These are phyloP conservation scores for Battus philenor DNA, from an alignment of 1,140 invertebrate genomes.

Conservation along the genomic window DNA sequence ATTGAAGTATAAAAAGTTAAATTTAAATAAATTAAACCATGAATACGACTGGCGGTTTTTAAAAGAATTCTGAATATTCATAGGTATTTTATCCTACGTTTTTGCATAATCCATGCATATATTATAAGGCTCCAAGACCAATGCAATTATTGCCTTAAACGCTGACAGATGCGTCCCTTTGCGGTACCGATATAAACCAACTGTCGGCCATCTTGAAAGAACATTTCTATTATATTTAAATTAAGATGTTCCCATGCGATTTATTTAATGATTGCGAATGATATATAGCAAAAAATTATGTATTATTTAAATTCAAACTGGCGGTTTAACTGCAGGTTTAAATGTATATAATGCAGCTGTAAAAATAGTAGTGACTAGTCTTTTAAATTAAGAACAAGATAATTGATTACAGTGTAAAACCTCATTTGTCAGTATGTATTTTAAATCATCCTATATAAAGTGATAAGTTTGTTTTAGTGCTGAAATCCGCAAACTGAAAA, in stretches of 20 bases:
- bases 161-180: conserved; percentile 24
- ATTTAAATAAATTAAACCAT: too few relatives aligned
- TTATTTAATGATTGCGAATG: not conserved
- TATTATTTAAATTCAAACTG: not conserved
- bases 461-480: too few relatives aligned
- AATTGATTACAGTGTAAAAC: too few relatives aligned
- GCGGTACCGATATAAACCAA: conserved; percentile 28
- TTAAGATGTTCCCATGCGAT: conserved; percentile 16
- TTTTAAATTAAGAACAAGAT: too few relatives aligned
- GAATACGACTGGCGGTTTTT: not conserved
- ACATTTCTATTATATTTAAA: conserved; percentile 51
- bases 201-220: conserved; percentile 19
- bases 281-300: not conserved
- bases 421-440: too few relatives aligned
- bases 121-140: conserved; percentile 20
- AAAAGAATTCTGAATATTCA: conserved; percentile 12
- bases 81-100: conserved; percentile 10
- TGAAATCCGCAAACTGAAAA: too few relatives aligned
- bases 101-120: conserved; percentile 18
- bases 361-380: not conserved
- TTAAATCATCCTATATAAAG: too few relatives aligned
- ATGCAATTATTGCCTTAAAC: conserved; percentile 25
- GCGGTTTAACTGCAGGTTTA: not conserved
- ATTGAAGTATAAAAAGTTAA: too few relatives aligned
- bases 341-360: not conserved